Conservation (phyloP, 2,888 invertebrate species). For the Eledone cirrhosa region DNA sequence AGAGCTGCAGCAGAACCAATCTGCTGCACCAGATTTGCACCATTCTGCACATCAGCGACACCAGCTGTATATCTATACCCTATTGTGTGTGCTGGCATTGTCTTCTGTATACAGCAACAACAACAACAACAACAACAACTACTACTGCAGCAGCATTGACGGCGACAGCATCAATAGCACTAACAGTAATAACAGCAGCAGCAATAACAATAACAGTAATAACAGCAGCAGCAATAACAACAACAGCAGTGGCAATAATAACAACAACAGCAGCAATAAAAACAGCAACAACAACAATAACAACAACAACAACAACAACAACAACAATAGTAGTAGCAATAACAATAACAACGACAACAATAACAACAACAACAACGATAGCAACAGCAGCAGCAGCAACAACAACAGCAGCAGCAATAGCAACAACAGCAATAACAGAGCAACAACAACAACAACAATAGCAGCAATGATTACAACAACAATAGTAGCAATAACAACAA, state of each 20-base stretch:
- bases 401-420: not conserved
- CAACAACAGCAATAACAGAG: not conserved
- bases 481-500: not conserved
- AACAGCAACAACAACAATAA: not conserved
- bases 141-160: not conserved
- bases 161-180: not conserved
- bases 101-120: not conserved
- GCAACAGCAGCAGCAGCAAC: not conserved
- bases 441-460: not conserved
- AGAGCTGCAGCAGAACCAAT: too few species aligned
- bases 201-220: not conserved
- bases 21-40: not conserved
- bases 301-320: slow-evolving; percentile 6
- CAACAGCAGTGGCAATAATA: not conserved
- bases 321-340: not conserved
- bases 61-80: not conserved
- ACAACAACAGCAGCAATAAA: not conserved
- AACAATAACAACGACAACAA: not conserved
- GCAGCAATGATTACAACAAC: not conserved
- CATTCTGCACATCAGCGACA: not conserved
- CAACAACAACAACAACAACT: slow-evolving; percentile 8
- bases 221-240: not conserved
- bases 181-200: not conserved
- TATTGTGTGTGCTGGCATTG: not conserved
- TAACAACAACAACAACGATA: not conserved